phyloP scores from a whole-genome alignment of 2,888 invertebrate species.

The Microctonus aethiopoides region DNA sequence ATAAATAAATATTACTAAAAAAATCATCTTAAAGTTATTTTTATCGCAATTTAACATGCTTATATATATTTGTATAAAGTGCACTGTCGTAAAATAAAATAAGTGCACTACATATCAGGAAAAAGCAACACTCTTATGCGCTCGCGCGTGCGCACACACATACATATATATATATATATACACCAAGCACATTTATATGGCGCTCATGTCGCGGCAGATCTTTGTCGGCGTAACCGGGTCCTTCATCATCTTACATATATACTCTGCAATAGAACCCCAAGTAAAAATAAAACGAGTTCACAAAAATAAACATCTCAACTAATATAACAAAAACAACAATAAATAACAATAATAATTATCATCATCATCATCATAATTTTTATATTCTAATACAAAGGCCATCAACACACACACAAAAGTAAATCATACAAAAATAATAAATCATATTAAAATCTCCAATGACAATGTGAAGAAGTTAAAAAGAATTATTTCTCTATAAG shows the following conservation, averaged over 20 bases:
- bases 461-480: background rate
- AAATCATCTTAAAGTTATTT: background rate
- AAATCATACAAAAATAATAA: background rate
- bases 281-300: conserved; percentile 21
- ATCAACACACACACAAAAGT: background rate
- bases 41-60: background rate
- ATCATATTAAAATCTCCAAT: background rate
- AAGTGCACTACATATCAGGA: conserved; percentile 1
- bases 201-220: conserved; percentile 61
- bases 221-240: conserved; percentile 61
- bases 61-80: background rate
- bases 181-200: conserved; percentile 35
- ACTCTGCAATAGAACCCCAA: conserved; percentile 38
- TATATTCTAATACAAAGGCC: background rate
- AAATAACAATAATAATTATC: background rate
- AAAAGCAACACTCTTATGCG: background rate
- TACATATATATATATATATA: background rate
- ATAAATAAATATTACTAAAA: background rate
- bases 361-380: background rate
- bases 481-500: background rate
- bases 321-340: background rate
- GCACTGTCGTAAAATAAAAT: background rate
- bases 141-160: conserved; percentile 19
- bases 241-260: conserved; percentile 63
- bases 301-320: background rate